phyloP scores from a whole-genome alignment of 2,113 vertebrate species.

The Mola mola region DNA sequence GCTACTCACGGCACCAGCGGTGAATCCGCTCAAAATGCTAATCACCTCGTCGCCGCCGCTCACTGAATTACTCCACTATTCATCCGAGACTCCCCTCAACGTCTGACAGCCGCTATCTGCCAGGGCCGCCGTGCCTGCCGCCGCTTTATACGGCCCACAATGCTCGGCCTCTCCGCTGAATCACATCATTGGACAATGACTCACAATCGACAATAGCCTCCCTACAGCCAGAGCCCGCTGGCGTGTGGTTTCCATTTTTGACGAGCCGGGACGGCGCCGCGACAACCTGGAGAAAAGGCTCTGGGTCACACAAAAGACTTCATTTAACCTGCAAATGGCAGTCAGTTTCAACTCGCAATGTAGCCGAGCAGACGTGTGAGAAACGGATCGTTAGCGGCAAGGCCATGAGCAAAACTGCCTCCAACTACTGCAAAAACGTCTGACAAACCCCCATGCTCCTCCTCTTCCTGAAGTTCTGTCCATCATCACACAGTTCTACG shows the following conservation, averaged over 20 bases:
- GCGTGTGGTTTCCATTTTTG: conserved; percentile 44
- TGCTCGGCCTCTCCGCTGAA: conserved; percentile 32
- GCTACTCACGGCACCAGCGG: conserved; percentile 35
- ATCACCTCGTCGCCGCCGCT: conserved; percentile 32
- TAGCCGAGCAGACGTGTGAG: too few relatives aligned
- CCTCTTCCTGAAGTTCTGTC: too few relatives aligned
- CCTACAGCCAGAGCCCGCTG: conserved; percentile 35
- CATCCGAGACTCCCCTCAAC: too few relatives aligned
- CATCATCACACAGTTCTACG: too few relatives aligned
- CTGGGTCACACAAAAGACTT: conserved; percentile 41
- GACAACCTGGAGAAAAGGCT: conserved; percentile 57
- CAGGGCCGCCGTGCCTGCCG: conserved; percentile 55
- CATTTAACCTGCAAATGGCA: conserved; percentile 49
- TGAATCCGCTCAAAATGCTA: conserved; percentile 59
- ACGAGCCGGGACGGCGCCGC: conserved; percentile 43
- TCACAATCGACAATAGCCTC: conserved; percentile 59
- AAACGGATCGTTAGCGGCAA: too few relatives aligned
- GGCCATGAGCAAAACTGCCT: too few relatives aligned
- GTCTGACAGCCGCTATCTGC: conserved; percentile 35
- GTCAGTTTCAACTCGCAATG: too few relatives aligned
- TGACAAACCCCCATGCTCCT: too few relatives aligned
- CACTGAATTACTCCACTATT: too few relatives aligned
- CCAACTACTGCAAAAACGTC: too few relatives aligned
- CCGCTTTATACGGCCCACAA: conserved; percentile 60
- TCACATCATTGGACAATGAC: conserved; percentile 60